phyloP scores from a whole-genome alignment of 2,888 invertebrate genomes.

The Serrognathus titanus region DNA sequence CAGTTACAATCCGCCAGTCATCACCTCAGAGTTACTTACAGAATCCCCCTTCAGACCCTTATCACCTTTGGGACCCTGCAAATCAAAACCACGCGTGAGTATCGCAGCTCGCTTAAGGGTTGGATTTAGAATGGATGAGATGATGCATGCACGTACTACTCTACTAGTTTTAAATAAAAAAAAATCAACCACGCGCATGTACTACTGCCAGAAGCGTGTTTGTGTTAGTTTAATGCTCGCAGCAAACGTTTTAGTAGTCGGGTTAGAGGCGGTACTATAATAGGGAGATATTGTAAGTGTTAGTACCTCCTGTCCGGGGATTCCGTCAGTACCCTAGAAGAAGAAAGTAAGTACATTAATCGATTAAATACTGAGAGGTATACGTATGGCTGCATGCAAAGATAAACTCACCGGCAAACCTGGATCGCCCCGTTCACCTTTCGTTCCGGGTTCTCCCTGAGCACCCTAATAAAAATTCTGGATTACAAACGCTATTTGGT shows the following conservation, averaged over 20 bases:
- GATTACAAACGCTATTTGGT: too few relatives aligned
- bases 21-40: slow-evolving; percentile 56
- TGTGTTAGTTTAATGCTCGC: not conserved
- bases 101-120: not conserved
- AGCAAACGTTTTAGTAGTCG: not conserved
- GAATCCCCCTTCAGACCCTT: slow-evolving; percentile 82
- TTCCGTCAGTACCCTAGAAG: slow-evolving; percentile 89
- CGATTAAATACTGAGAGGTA: too few relatives aligned
- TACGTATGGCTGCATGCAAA: too few relatives aligned
- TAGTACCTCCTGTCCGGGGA: slow-evolving; percentile 84
- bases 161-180: too few relatives aligned
- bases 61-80: slow-evolving; percentile 84
- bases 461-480: slow-evolving; percentile 65
- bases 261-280: not conserved
- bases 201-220: too few relatives aligned
- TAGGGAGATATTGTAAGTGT: slow-evolving; percentile 16
- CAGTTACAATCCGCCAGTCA: too few relatives aligned
- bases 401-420: slow-evolving; percentile 79
- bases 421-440: slow-evolving; percentile 90
- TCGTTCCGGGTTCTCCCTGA: slow-evolving; percentile 86
- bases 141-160: too few relatives aligned
- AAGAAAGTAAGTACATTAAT: slow-evolving; percentile 27
- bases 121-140: not conserved
- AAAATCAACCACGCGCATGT: too few relatives aligned
- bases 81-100: slow-evolving; percentile 29